Evolutionary conservation across 1,140 invertebrate species (phyloP).

Genomic region (Triops cancriformis): DNA sequence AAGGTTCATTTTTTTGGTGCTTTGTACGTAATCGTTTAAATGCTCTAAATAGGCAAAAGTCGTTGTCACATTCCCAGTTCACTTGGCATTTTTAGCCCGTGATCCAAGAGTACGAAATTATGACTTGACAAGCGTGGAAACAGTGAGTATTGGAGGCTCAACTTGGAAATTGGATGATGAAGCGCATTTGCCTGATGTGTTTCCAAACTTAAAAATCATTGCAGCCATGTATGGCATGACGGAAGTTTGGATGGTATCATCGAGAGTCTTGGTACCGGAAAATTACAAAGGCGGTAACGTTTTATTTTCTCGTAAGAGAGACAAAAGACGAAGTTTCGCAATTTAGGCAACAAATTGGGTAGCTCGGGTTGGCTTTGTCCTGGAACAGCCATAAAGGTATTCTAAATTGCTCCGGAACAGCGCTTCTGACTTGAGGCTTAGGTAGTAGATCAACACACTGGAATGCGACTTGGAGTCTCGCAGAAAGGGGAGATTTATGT

Average conservation of each 20-base stretch:
- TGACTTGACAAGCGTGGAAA: not conserved
- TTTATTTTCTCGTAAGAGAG: too few species aligned
- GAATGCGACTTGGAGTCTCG: not conserved
- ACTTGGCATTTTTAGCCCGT: not conserved
- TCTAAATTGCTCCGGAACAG: not conserved
- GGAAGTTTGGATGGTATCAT: not conserved
- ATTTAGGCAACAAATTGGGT: not conserved
- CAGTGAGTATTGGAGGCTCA: not conserved
- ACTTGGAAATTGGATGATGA: not conserved
- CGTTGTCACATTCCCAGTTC: not conserved
- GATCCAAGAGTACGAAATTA: not conserved
- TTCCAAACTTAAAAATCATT: not conserved
- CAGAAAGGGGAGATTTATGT: not conserved
- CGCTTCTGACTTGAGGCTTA: not conserved
- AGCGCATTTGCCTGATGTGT: not conserved
- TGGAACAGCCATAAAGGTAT: not conserved
- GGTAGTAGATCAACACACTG: not conserved
- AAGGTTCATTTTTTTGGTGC: not conserved
- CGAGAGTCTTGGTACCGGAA: not conserved
- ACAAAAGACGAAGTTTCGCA: not conserved
- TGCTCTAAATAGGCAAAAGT: not conserved
- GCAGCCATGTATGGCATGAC: constrained; percentile 1
- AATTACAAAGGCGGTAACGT: not conserved
- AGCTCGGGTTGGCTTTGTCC: not conserved
- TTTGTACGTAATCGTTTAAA: not conserved